phyloP scores from a whole-genome alignment of 2,888 invertebrate genomes.

The Cyrtodaria siliqua region DNA sequence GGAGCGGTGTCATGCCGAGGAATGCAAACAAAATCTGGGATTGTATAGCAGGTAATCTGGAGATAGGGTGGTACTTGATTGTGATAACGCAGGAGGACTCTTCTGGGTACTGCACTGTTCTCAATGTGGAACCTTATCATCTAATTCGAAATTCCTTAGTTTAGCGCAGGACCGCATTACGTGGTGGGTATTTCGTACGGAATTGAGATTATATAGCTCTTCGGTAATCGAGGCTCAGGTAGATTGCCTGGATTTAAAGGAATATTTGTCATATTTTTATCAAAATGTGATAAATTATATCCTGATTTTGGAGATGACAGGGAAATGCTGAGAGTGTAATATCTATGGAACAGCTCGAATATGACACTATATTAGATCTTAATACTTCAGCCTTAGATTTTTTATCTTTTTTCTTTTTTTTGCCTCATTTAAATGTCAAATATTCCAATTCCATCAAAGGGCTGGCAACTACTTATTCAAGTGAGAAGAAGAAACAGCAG shows the following conservation, averaged over 20 bases:
- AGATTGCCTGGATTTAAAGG: conserved; percentile 40
- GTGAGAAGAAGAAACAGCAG: too few relatives aligned
- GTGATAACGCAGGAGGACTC: conserved; percentile 28
- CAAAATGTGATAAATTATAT: conserved; percentile 2
- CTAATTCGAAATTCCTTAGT: conserved; percentile 10
- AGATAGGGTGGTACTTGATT: conserved; percentile 33
- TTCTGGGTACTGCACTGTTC: conserved; percentile 21
- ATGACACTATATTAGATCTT: too few relatives aligned
- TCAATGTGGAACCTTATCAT: conserved; percentile 44
- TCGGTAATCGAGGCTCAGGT: conserved; percentile 14
- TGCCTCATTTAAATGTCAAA: too few relatives aligned
- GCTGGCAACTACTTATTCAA: too few relatives aligned
- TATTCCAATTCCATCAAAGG: too few relatives aligned
- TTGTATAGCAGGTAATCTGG: conserved; percentile 12
- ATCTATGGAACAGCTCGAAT: too few relatives aligned
- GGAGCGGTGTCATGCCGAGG: conserved; percentile 20
- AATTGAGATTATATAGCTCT: background rate
- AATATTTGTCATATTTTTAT: conserved; percentile 48
- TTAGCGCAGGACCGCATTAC: conserved; percentile 1
- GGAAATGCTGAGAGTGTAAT: too few relatives aligned
- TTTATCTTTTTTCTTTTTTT: too few relatives aligned
- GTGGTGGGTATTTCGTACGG: background rate
- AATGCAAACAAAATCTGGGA: conserved; percentile 45
- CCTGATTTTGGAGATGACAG: background rate
- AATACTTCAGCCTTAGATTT: too few relatives aligned